Evolutionary conservation across 2,888 invertebrate genomes (phyloP).

Genomic region (Drosophila merina): DNA sequence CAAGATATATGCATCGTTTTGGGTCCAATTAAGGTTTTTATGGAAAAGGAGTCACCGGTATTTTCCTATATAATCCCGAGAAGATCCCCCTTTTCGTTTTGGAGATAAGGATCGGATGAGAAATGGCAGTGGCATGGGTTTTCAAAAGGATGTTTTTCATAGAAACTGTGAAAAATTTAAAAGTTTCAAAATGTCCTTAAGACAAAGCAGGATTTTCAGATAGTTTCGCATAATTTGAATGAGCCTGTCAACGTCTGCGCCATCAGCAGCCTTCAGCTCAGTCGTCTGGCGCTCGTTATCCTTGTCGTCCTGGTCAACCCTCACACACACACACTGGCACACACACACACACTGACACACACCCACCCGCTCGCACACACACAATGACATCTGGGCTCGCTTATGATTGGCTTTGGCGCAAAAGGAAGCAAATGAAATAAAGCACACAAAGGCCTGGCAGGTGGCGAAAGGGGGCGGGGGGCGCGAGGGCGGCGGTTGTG

Average conservation of each 20-base stretch:
- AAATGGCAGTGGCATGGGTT: too few relatives aligned
- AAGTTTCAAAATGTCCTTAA: not conserved
- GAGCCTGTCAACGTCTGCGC: conserved; percentile 67
- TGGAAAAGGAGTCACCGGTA: too few relatives aligned
- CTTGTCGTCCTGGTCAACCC: conserved; percentile 69
- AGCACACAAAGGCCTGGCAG: conserved; percentile 55
- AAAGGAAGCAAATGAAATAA: conserved; percentile 75
- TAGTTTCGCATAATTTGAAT: conserved; percentile 77
- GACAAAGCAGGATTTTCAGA: conserved; percentile 3
- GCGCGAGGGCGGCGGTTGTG: not conserved
- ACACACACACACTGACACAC: conserved; percentile 6
- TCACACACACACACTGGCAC: conserved; percentile 26
- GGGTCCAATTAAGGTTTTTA: too few relatives aligned
- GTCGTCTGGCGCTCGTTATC: conserved; percentile 3
- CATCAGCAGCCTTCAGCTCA: conserved; percentile 33
- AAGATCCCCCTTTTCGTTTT: too few relatives aligned
- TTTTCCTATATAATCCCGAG: too few relatives aligned
- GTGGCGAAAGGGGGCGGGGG: conserved; percentile 27
- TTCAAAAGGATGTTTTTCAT: not conserved
- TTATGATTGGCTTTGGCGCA: conserved; percentile 82
- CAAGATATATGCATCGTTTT: too few relatives aligned
- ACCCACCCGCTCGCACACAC: conserved; percentile 21
- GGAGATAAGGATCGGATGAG: too few relatives aligned
- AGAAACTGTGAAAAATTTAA: not conserved
- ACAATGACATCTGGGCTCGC: conserved; percentile 68